Base-by-base conservation (phyloP, 2,113 vertebrate species). In the Triplophysa tibetana region DNA sequence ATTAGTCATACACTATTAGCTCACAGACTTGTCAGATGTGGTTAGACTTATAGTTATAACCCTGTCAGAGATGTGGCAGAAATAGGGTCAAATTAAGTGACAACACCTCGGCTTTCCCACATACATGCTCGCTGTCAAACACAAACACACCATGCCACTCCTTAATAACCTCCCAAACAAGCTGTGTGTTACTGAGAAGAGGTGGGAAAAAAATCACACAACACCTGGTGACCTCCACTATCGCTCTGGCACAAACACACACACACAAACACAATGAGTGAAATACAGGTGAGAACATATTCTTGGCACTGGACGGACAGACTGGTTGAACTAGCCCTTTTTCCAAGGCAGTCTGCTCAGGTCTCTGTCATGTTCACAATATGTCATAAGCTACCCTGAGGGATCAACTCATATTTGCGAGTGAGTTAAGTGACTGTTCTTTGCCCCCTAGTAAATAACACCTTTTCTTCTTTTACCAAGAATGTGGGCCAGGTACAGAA, bases 311-410 rank as follows among this genome's bases (percentile, higher is more conserved):
- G 73, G 70, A 81, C 24, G 70, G 81, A 82, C 82, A 81, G 84
- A 83, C 87, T 26, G 70, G 88, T 88, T 90, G 75, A 88, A 89
- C 90, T 88, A 82, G 88, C 85, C 87, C 68, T 82, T 26, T 79
- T 79, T 41, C 41, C 52, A 66, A 43, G 52, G 65, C 17, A 65
- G 60, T n/a, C 29, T 29, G 52, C n/a, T 11, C 69, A 73, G 48
- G 65, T 63, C 73, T 81, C 73, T 62, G 54, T 70, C 75, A 81
- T 54, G 79, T 78, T 78, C 81, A 79, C 75, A 82, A 61, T 7
- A 38, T 63, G 76, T 68, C 66, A 48, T 64, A 76, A 79, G 58
- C 62, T 81, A 67, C 81, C 74, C 56, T 61, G 12, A 69, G 70
- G 80, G 54, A 26, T 63, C 60, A 66, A 73, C 54, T 50, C 33